A percentile compares a stretch with the other conserved stretches of the same genome.
These are phyloP conservation scores for Teleogryllus occipitalis DNA, from an alignment of 1,140 invertebrate genomes.

Conservation along the genomic window DNA sequence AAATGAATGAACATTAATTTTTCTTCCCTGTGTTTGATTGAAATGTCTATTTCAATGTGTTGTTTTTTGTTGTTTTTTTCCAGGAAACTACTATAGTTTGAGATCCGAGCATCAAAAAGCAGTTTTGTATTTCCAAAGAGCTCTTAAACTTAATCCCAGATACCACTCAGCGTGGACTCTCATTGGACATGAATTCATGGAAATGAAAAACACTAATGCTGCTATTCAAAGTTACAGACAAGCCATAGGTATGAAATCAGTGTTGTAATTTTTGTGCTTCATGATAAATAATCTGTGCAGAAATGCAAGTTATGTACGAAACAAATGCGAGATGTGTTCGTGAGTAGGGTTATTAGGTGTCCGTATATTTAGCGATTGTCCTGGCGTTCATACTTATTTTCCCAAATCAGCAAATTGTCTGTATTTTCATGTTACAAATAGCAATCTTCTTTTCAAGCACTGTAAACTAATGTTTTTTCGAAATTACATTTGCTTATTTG, in stretches of 20 bases:
- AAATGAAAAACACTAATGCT: slow-evolving; percentile 95
- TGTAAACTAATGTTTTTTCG: no score
- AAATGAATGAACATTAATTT: neutral
- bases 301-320: neutral
- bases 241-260: slow-evolving; percentile 67
- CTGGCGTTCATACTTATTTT: no score
- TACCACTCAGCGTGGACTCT: slow-evolving; percentile 95
- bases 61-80: slow-evolving; percentile 30
- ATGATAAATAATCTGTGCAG: neutral
- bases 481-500: no score
- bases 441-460: no score
- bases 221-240: slow-evolving; percentile 95
- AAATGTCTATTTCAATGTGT: neutral
- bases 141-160: slow-evolving; percentile 87
- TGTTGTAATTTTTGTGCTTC: neutral
- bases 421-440: no score
- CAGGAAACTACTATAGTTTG: slow-evolving; percentile 97
- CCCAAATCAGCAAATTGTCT: no score
- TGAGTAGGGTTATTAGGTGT: no score
- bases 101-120: slow-evolving; percentile 94
- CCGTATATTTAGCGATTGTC: no score
- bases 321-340: no score
- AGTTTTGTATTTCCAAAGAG: slow-evolving; percentile 91
- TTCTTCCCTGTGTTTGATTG: neutral
- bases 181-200: slow-evolving; percentile 98